Base-by-base conservation (phyloP, 2,113 vertebrate genomes). In the Orientallactaga bullata region DNA sequence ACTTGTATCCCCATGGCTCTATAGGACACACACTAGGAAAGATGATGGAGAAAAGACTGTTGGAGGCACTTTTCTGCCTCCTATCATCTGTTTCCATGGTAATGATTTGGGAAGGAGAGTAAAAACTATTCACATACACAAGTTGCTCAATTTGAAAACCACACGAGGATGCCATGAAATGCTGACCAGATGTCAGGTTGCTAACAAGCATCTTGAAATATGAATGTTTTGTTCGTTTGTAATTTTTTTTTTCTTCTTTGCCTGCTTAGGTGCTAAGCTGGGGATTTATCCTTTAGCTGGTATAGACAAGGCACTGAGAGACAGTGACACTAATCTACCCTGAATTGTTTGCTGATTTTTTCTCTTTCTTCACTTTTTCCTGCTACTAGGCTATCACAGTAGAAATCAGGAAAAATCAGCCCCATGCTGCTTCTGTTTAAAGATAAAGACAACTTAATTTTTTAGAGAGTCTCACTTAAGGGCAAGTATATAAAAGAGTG, bases 401-500 rank as follows among this genome's bases (percentile, higher is more conserved):
- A 87, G 60, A 90, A 89, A 89, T 28, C 20, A 85, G 76, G 58
- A 35, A 95, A 94, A 92, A 94, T 90, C 51, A 92, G 39, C 72
- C 58, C 79, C 89, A 80, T 91, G 65, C 32, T 73, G 85, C 42
- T 91, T 88, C 72, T 55, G 58, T 81, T 94, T 88, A 88, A 91
- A 93, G 55, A 87, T 65, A 92, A 95, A 94, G 89, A 89, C 20
- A 81, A 88, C 69, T 84, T 85, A 93, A 95, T 97, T 96, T 93
- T 51, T 63, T 94, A 77, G 85, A 95, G 88, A 93, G 63, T 73
- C 61, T 90, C 69, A 90, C 37, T 94, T 51, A 76, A 73, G 39
- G 94, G 21, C 47, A 91, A 95, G 61, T 86, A 42, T 79, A 86
- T 84, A 88, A 94, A 91, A 90, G 58, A 83, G 28, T 15, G 61